phyloP scores from a whole-genome alignment of 2,797 vertebrate species.

The Acanthopagrus latus region DNA sequence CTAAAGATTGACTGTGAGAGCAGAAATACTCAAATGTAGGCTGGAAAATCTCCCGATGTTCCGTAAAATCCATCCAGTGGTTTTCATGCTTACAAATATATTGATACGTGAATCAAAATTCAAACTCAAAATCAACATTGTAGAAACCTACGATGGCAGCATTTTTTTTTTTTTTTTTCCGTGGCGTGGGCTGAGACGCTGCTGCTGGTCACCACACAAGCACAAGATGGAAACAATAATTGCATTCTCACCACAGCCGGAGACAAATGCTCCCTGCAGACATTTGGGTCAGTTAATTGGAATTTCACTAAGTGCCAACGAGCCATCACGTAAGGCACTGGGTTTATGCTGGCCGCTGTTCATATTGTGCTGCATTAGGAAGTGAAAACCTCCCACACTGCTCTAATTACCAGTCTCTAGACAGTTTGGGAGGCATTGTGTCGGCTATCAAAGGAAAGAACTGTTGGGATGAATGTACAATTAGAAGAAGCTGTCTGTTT shows the following conservation, averaged over 20 bases:
- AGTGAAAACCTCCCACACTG: slow-evolving; percentile 73
- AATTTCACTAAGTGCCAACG: slow-evolving; percentile 73
- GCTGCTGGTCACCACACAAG: slow-evolving; percentile 36
- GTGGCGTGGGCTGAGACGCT: slow-evolving; percentile 3
- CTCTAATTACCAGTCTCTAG: slow-evolving; percentile 76
- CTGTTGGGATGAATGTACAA: slow-evolving; percentile 43
- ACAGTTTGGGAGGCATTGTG: slow-evolving; percentile 53
- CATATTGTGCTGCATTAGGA: slow-evolving; percentile 67
- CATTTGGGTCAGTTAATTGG: slow-evolving; percentile 77
- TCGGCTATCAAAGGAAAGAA: slow-evolving; percentile 45
- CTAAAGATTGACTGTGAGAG: too few relatives aligned
- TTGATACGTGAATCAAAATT: too few relatives aligned
- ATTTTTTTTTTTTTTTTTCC: too few relatives aligned
- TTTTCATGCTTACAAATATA: too few relatives aligned
- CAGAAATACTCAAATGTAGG: too few relatives aligned
- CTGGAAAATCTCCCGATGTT: too few relatives aligned
- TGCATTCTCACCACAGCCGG: slow-evolving; percentile 62
- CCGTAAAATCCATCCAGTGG: too few relatives aligned
- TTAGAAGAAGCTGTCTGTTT: slow-evolving; percentile 41
- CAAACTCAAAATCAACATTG: too few relatives aligned
- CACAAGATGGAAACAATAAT: slow-evolving; percentile 64
- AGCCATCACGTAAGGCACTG: slow-evolving; percentile 68
- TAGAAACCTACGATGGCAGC: not conserved
- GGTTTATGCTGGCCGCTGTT: slow-evolving; percentile 70
- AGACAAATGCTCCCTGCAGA: slow-evolving; percentile 68